A percentile compares a stretch with the other conserved stretches of the same genome.
Evolutionary conservation across 1,140 invertebrate species (phyloP).

Genomic region (Drosophila guanche): DNA sequence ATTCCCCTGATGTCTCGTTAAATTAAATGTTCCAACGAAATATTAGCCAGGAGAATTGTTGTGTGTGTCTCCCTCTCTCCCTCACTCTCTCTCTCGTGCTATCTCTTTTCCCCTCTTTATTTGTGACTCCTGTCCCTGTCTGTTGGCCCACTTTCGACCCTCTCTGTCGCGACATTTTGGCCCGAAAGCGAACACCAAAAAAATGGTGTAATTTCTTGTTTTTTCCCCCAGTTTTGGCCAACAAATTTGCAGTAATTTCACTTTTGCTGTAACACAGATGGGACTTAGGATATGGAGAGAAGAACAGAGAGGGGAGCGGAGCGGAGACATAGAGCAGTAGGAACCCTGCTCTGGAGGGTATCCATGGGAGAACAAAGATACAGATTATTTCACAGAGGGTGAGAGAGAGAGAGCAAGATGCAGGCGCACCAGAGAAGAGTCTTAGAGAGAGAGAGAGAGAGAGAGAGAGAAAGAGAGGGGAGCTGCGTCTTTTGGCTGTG

Average conservation of each 20-base stretch:
- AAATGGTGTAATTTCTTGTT: constrained; percentile 35
- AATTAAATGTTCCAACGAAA: constrained; percentile 82
- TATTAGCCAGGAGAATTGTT: constrained; percentile 58
- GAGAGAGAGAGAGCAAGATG: too few species aligned
- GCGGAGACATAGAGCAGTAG: background rate
- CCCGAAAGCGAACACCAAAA: constrained; percentile 12
- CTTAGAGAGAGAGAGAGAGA: background rate
- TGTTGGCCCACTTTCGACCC: constrained; percentile 18
- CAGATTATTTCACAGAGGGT: too few species aligned
- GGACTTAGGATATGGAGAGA: constrained; percentile 30
- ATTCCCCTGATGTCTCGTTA: constrained; percentile 66
- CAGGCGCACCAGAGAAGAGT: background rate
- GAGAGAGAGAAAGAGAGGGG: too few species aligned
- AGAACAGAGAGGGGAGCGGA: background rate
- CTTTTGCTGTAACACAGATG: constrained; percentile 60
- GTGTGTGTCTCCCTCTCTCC: too few species aligned
- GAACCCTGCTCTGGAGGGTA: too few species aligned
- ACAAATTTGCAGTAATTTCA: constrained; percentile 77
- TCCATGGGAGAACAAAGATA: too few species aligned
- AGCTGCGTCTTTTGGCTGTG: too few species aligned
- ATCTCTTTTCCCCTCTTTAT: background rate
- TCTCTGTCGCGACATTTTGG: constrained; percentile 45
- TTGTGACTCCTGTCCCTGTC: background rate
- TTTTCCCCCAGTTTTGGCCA: constrained; percentile 31
- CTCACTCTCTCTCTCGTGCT: too few species aligned